These are phyloP conservation scores for Zaprionus lineosus DNA, from an alignment of 2,888 invertebrate species.

Conservation along the genomic window DNA sequence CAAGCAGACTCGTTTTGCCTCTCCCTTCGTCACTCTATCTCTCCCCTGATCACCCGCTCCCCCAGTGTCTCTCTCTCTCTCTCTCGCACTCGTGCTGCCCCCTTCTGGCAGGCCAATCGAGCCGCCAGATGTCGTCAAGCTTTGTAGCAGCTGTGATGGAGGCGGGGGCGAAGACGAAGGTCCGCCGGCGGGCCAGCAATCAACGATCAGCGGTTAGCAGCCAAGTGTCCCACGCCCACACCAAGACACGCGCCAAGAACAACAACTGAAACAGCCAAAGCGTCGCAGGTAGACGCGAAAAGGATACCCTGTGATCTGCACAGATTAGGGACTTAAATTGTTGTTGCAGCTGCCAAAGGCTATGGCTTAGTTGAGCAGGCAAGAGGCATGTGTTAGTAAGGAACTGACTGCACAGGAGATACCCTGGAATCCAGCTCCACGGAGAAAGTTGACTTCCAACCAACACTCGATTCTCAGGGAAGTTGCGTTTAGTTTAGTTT, in stretches of 20 bases:
- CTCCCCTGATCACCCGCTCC: not conserved
- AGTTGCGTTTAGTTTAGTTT: no score
- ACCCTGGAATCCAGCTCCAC: no score
- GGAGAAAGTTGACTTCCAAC: no score
- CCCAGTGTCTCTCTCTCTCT: not conserved
- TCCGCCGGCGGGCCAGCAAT: constrained; percentile 33
- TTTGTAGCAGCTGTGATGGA: not conserved
- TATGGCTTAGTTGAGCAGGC: no score
- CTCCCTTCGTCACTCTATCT: not conserved
- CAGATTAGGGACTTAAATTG: no score
- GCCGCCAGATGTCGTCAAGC: constrained; percentile 48
- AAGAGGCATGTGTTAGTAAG: no score
- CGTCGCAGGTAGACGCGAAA: not conserved
- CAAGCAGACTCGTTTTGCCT: no score
- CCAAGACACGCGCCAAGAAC: constrained; percentile 69
- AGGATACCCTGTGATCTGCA: constrained; percentile 23
- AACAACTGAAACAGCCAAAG: constrained; percentile 19
- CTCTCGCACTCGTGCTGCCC: constrained; percentile 1
- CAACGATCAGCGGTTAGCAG: constrained; percentile 24
- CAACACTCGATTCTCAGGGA: no score
- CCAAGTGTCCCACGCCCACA: constrained; percentile 69
- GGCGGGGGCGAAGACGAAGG: constrained; percentile 12
- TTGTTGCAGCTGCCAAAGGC: no score
- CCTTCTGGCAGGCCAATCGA: no score
- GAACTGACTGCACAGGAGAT: no score